Base-by-base conservation (phyloP, 2,113 vertebrate species). In the Callorhinus ursinus region DNA sequence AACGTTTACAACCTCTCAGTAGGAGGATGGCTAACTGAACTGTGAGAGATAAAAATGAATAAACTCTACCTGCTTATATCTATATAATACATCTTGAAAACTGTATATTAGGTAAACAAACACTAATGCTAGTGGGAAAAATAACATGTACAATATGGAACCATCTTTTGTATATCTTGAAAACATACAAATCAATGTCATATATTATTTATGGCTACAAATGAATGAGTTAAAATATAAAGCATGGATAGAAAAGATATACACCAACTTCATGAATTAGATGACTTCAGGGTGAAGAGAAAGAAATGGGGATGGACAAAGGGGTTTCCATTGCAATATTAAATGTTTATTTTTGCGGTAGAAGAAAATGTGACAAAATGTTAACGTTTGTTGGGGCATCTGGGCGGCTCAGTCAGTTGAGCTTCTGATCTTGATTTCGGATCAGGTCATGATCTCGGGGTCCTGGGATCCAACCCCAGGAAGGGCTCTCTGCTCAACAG, bases 311-410 rank as follows among this genome's bases (percentile, higher is more conserved):
- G 21, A 57, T 33, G 8, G 10, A 2, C 16, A 53, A 49, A 28
- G 33, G 16, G 51, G 4, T 79, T 92, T 46, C 57, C 72, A 28
- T 39, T 46, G 31, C 19, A 42, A 69, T 21, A 57, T 6, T 59
- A 55, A 93, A 42, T 51, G 24, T 28, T 94, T 77, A 80, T n/a
- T 93, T 95, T 86, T 51, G 49, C 55, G 69, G 80, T 65, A 80
- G 80, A 93, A 81, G 67, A 74, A 95, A 90, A 61, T 46, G 57
- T 26, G 16, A 77, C 28, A 74, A 53, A 76, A 93, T 57, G 33
- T 65, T 93, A 85, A 49, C 2, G 74, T 67, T 67, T 8, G 55
- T 57, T 57, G 55, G 55, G 55, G 19, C 55, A 19, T 57, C 55
- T 19, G 55, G 55, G 55, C 21, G 55, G 19, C 55, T 57, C 55